Evolutionary conservation across 2,888 invertebrate species (phyloP).

Genomic region (Agonopterix subpropinquella): DNA sequence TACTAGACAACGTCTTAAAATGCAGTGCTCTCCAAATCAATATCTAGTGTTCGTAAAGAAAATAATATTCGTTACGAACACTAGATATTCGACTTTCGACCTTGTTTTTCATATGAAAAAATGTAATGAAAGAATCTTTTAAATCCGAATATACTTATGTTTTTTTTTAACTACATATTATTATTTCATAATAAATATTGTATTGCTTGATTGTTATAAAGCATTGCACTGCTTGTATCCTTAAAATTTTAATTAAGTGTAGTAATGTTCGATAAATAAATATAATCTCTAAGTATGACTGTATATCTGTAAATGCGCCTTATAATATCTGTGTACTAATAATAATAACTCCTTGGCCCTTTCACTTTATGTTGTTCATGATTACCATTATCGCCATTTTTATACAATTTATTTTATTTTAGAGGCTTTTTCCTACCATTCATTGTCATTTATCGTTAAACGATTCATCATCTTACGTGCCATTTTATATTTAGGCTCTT

Average conservation of each 20-base stretch:
- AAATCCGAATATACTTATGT: not conserved
- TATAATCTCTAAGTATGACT: constrained; percentile 12
- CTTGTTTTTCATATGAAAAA: too few species aligned
- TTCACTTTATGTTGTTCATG: constrained; percentile 9
- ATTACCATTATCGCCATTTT: not conserved
- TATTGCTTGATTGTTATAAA: constrained; percentile 20
- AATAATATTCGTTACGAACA: too few species aligned
- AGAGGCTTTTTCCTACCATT: not conserved
- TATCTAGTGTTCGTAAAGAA: too few species aligned
- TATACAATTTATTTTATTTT: not conserved
- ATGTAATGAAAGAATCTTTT: too few species aligned
- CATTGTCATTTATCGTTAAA: not conserved
- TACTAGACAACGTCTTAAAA: not conserved
- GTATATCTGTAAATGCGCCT: constrained; percentile 43
- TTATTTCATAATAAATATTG: constrained; percentile 1
- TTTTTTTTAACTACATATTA: not conserved
- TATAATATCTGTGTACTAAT: constrained; percentile 37
- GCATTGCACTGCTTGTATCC: constrained; percentile 51
- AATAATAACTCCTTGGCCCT: constrained; percentile 37
- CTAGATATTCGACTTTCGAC: too few species aligned
- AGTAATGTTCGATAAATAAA: constrained; percentile 38
- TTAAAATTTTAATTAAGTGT: constrained; percentile 36
- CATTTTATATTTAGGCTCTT: not conserved
- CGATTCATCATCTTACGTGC: constrained; percentile 4
- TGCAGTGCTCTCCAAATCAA: too few species aligned